Base-by-base conservation (phyloP, 92 coral and sea anemone genomes). In the Palythoa caribaeorum region DNA sequence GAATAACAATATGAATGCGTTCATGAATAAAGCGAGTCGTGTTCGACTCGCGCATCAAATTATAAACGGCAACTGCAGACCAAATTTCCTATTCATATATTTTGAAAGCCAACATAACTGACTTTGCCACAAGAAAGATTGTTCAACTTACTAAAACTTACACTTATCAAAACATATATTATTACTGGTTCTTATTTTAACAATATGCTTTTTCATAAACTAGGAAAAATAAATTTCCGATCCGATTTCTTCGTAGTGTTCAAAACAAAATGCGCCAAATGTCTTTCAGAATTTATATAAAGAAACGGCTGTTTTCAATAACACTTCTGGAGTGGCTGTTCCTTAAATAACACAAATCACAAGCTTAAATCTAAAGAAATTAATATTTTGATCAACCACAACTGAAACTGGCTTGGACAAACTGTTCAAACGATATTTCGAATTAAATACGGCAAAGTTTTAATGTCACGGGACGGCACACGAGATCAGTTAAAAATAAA, bases 1-100 rank as follows among this genome's bases (percentile, higher is more conserved):
- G 93, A 95, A 95, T 95, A 86, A 95, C 98, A 95, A 95, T 91
- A 90, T 28, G 53, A 59, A 14, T 66, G 84, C 84, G 75, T 72
- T 91, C 87, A 88, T 88, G 92, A 90, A 88, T 91, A 89, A 81
- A 77, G 83, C 66, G 14, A 52, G 83, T 66, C 47, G 53, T 88
- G 76, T 83, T 84, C 91, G 76, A 81, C 78, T 81, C 86, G 86
- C 86, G 86, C 86, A 81, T 81, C 86, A 68, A 80, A 47, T 81
- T 74, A 35, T 81, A 47, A 81, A 81, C 86, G 66, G 86, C 19
- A 66, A 81, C 86, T 66, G 86, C 86, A 81, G 86, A 68, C 86
- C 86, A 77, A 44, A 1, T 63, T 80, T 81, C 44, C 86, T 44
- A 35, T 9, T 68, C 75, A 66, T 65, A 20, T 20, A 48, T 38